Evolutionary conservation across 35 echinoderm and acorn worm genomes (phyloP).

Genomic region (Ophioderma brevispina): DNA sequence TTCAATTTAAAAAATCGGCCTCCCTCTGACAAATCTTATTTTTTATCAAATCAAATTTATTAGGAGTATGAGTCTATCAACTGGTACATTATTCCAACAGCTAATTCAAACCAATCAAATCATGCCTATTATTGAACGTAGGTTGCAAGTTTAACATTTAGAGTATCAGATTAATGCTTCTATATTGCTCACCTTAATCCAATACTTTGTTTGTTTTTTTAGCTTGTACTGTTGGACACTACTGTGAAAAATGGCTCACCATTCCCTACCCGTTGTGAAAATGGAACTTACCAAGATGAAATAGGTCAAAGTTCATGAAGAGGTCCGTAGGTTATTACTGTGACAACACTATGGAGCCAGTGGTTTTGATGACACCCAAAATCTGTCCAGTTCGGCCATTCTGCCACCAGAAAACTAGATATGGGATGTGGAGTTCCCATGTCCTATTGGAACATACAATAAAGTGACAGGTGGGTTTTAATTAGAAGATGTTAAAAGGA

Average conservation of each 20-base stretch:
- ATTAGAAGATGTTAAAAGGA: too few species aligned
- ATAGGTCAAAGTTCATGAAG: constrained; percentile 86
- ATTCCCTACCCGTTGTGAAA: constrained; percentile 86
- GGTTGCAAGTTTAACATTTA: neutral
- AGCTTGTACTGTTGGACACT: constrained; percentile 79
- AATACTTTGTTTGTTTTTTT: neutral
- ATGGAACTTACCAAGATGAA: constrained; percentile 96
- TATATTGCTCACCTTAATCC: too few species aligned
- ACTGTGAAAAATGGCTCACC: constrained; percentile 78
- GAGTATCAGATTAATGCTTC: neutral
- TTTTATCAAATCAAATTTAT: too few species aligned
- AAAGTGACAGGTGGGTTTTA: constrained; percentile 80
- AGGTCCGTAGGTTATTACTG: constrained; percentile 90
- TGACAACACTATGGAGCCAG: constrained; percentile 86
- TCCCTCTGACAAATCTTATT: too few species aligned
- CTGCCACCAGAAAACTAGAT: constrained; percentile 81
- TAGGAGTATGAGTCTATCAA: too few species aligned
- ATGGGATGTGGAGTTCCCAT: constrained; percentile 76
- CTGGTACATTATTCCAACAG: too few species aligned
- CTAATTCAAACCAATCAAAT: too few species aligned
- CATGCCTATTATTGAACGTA: too few species aligned
- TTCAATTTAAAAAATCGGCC: too few species aligned
- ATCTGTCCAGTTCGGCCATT: constrained; percentile 82
- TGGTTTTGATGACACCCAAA: constrained; percentile 78
- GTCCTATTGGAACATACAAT: constrained; percentile 89